A percentile compares a stretch with the other conserved stretches of the same genome.
Evolutionary conservation across 2,113 vertebrate species (phyloP).

Genomic region (Scortum barcoo): DNA sequence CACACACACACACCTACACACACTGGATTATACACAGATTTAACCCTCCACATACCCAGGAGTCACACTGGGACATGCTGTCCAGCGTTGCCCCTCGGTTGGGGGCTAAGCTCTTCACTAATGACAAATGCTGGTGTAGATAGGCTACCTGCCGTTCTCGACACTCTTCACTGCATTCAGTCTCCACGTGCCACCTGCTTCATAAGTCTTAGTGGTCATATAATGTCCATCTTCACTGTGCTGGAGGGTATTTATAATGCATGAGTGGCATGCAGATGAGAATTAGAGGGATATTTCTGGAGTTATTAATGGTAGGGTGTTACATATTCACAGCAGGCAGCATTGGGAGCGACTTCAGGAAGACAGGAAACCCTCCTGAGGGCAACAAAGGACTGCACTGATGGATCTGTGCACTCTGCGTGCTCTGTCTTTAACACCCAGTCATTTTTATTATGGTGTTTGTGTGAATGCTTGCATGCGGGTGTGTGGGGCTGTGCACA

Average conservation of each 20-base stretch:
- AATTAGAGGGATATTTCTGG: constrained; percentile 62
- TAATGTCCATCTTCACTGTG: constrained; percentile 61
- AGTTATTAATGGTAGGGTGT: constrained; percentile 66
- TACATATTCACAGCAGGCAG: constrained; percentile 65
- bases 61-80: constrained; percentile 53
- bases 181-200: constrained; percentile 44
- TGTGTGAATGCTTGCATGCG: constrained; percentile 5
- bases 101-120: constrained; percentile 68
- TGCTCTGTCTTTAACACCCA: constrained; percentile 50
- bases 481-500: neutral
- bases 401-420: constrained; percentile 50
- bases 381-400: constrained; percentile 43
- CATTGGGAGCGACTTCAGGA: constrained; percentile 49
- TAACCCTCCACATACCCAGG: constrained; percentile 37
- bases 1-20: constrained; percentile 33
- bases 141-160: constrained; percentile 60
- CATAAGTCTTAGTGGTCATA: constrained; percentile 57
- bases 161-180: constrained; percentile 36
- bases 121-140: constrained; percentile 44
- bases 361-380: constrained; percentile 43
- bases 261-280: constrained; percentile 69
- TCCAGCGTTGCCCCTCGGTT: constrained; percentile 43
- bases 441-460: constrained; percentile 28
- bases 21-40: constrained; percentile 56
- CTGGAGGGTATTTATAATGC: constrained; percentile 64